phyloP scores from a whole-genome alignment of 2,113 vertebrate genomes.

The Prunella fulvescens region DNA sequence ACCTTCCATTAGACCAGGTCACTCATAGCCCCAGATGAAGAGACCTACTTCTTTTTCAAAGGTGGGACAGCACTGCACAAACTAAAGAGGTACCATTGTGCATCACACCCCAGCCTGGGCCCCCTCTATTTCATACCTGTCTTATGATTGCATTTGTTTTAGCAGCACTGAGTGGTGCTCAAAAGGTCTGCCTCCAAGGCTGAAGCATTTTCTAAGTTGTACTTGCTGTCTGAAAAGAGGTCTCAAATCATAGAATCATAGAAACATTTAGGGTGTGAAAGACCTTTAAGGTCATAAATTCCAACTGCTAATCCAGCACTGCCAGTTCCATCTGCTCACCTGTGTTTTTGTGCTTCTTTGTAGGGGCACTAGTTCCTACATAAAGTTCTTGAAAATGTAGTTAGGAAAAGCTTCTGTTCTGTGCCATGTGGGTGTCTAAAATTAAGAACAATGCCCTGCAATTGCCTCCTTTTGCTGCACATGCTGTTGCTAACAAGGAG shows the following conservation, averaged over 20 bases:
- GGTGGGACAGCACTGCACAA: accelerated
- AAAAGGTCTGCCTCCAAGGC: not conserved
- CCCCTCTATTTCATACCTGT: accelerated
- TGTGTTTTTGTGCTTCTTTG: not conserved
- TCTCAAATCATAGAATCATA: not conserved
- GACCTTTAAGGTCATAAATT: not conserved
- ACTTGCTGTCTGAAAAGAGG: not conserved
- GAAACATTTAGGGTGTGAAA: not conserved
- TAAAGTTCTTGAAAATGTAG: not conserved
- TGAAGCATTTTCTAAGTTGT: not conserved
- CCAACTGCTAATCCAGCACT: not conserved
- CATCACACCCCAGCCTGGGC: accelerated
- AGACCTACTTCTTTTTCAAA: not conserved
- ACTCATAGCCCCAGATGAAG: not conserved
- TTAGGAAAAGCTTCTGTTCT: not conserved
- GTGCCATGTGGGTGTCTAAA: accelerated
- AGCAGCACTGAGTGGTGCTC: not conserved
- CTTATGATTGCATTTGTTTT: accelerated
- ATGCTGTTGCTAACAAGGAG: not conserved
- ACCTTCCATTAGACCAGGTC: not conserved
- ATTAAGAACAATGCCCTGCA: not conserved
- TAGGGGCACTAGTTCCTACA: not conserved
- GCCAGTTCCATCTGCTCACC: not conserved
- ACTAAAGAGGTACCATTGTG: not conserved
- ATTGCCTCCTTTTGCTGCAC: not conserved